Conservation (phyloP, 2,797 vertebrate species). For the Danio choprae region DNA sequence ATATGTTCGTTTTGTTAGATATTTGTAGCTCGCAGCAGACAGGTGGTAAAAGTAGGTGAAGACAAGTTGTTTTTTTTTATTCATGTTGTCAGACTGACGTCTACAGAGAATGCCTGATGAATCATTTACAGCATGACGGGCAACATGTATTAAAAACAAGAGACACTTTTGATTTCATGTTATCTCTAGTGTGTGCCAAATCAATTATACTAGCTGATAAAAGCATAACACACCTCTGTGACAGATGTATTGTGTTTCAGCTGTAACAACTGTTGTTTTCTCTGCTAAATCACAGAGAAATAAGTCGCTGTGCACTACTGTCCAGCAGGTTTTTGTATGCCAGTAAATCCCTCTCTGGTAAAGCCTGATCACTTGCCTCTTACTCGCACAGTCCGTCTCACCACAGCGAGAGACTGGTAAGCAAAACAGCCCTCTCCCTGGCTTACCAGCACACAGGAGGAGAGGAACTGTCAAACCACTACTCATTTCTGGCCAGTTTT, state of each 20-base stretch:
- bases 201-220: not conserved
- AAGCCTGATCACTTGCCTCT: constrained; percentile 3
- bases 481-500: not conserved
- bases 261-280: not conserved
- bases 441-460: constrained; percentile 31
- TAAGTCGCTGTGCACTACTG: not conserved
- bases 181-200: not conserved
- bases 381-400: constrained; percentile 11
- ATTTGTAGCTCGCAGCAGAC: not conserved
- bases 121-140: not conserved
- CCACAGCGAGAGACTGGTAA: constrained; percentile 22
- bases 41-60: not conserved
- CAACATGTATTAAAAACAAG: not conserved
- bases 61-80: not conserved
- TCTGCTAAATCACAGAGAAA: not conserved
- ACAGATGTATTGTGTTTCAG: not conserved
- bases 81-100: not conserved
- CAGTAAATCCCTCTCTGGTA: constrained; percentile 8
- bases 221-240: not conserved
- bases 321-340: constrained; percentile 12
- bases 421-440: not conserved
- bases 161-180: not conserved
- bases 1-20: not conserved
- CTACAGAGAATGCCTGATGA: not conserved
- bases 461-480: constrained; percentile 21